Evolutionary conservation across 1,140 invertebrate species (phyloP), one percentile per base, ranked within the genome.

Genomic region (Oryctes rhinoceros): DNA sequence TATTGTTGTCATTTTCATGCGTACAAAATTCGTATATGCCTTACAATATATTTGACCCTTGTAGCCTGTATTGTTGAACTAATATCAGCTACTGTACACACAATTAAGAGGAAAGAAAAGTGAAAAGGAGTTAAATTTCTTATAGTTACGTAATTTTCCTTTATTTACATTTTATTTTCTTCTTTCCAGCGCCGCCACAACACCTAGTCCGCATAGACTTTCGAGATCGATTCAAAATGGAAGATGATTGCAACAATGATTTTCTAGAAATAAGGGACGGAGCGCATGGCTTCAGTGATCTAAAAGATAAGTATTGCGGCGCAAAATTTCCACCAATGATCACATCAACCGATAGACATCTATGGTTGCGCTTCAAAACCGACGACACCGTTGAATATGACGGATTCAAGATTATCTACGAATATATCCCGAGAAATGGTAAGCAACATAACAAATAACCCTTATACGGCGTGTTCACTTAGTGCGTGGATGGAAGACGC

Each of bases 311-410:
- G 82, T 95, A 90, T 85, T 97, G 96, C 84, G 96, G 95, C 48
- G 90, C 90, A 20, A 89, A 91, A 77, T 96, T 95, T 85, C 96
- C 96, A 7, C 92, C 92, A 1, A 91, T 94, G 85, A 91, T 97
- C 81, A 92, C 91, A 37, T 96, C 95, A 4, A 91, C 92, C 59
- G 92, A 93, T 65, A 89, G 94, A 15, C 92, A 93, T 86, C 90
- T 98, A 35, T 97, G 95, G 95, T 88, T 97, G 13, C 90, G 92
- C 71, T 98, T 98, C 88, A 91, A 91, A 78, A 95, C 95, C 1
- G 96, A 98, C 84, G 94, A 94, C 79, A 94, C 92, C 83, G 95
- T 97, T 81, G 93, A 96, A 86, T 94, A 94, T 84, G 89, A 88
- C 18, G 96, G 96, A 1, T 97, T 98, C 87, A 92, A 91, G 82